Evolutionary conservation across 1,140 invertebrate species (phyloP).

Genomic region (Drosophila repleta): DNA sequence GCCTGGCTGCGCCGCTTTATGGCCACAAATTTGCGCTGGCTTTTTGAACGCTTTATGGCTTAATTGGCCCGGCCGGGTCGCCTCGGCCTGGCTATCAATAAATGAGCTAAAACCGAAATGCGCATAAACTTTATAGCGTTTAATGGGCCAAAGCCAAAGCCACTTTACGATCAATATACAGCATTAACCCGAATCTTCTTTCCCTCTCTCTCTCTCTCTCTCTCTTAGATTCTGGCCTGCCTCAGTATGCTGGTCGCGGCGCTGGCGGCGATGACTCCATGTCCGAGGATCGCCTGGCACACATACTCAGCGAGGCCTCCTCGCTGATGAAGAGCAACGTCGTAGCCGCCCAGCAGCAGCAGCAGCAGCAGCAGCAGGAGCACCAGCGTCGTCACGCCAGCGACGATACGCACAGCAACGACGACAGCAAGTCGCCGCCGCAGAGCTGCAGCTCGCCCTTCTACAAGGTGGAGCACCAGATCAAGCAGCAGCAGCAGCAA

Average conservation of each 20-base stretch:
- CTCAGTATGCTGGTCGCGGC: constrained; percentile 85
- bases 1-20: constrained; percentile 56
- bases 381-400: constrained; percentile 55
- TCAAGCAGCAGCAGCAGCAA: constrained; percentile 83
- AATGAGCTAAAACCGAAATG: constrained; percentile 43
- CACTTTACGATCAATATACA: constrained; percentile 65
- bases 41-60: constrained; percentile 82
- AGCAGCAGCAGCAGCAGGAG: constrained; percentile 43
- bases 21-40: constrained; percentile 78
- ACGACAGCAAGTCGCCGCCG: constrained; percentile 92
- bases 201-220: neutral
- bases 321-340: constrained; percentile 87
- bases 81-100: constrained; percentile 24
- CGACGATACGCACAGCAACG: constrained; percentile 88
- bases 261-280: constrained; percentile 89
- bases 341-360: constrained; percentile 38
- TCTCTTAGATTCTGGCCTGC: constrained; percentile 86
- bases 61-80: constrained; percentile 60
- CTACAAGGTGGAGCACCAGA: constrained; percentile 86
- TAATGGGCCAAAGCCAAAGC: constrained; percentile 53
- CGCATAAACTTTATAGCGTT: constrained; percentile 69
- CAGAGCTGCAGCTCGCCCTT: constrained; percentile 90
- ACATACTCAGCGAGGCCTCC: constrained; percentile 96
- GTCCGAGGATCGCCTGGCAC: constrained; percentile 96
- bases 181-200: constrained; percentile 13